A percentile compares a stretch with the other conserved stretches of the same genome.
Conservation (phyloP, 92 coral and sea anemone species). For the Blastomussa wellsi region DNA sequence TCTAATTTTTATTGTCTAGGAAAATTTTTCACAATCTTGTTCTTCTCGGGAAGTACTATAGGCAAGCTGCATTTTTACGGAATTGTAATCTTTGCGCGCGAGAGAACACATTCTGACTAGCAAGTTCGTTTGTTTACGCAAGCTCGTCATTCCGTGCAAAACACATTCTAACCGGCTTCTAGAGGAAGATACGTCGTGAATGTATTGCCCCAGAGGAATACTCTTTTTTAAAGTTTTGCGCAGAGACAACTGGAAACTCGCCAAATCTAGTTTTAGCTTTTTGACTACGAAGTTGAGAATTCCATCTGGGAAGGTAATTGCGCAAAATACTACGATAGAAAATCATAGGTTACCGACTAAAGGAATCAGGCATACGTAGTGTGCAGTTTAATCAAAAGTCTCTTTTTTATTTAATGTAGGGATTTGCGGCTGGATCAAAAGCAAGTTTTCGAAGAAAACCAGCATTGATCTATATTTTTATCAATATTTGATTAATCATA, state of each 20-base stretch:
- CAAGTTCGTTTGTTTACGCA: constrained; percentile 13
- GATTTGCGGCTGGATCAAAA: neutral
- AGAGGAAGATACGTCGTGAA: neutral
- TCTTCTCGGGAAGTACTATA: too few species aligned
- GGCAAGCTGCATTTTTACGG: too few species aligned
- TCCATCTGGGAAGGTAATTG: neutral
- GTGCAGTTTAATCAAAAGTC: neutral
- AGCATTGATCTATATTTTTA: too few species aligned
- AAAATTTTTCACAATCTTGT: too few species aligned
- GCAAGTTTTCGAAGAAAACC: too few species aligned
- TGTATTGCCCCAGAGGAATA: constrained; percentile 1
- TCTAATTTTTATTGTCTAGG: too few species aligned
- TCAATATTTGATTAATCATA: too few species aligned
- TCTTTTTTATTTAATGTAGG: neutral
- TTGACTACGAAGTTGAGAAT: neutral
- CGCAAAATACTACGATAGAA: neutral
- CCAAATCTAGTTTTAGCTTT: neutral
- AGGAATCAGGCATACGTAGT: neutral
- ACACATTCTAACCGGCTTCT: neutral
- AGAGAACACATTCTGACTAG: neutral
- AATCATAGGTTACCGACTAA: neutral
- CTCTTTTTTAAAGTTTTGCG: neutral
- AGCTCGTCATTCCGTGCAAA: neutral
- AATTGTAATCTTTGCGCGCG: constrained; percentile 6
- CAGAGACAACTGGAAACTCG: neutral